Evolutionary conservation across 2,113 vertebrate genomes (phyloP).

Genomic region (Fulica atra): DNA sequence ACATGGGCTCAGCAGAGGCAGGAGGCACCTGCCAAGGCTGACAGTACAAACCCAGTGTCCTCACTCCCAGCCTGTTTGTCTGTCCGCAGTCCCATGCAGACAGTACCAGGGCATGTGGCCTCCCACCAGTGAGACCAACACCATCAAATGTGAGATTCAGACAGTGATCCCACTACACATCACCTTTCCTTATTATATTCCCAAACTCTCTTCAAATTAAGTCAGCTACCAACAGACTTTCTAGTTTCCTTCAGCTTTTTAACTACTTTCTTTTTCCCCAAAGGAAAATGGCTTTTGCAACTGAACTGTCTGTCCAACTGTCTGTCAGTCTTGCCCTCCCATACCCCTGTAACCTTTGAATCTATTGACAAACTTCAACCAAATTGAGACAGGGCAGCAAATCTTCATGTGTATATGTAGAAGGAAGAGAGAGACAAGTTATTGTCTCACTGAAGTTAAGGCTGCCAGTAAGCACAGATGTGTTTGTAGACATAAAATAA

Average conservation of each 20-base stretch:
- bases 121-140: not conserved
- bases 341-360: not conserved
- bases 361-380: not conserved
- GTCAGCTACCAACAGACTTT: not conserved
- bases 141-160: not conserved
- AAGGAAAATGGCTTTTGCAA: not conserved
- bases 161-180: not conserved
- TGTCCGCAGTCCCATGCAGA: not conserved
- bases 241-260: not conserved
- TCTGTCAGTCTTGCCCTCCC: not conserved
- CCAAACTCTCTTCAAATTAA: not conserved
- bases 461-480: not conserved
- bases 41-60: not conserved
- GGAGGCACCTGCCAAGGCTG: not conserved
- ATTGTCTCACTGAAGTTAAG: not conserved
- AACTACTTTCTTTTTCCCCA: not conserved
- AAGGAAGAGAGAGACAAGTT: not conserved
- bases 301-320: not conserved
- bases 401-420: not conserved
- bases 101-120: not conserved
- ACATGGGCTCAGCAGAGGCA: accelerated
- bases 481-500: not conserved
- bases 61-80: not conserved
- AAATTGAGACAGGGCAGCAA: not conserved
- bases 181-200: not conserved